These are phyloP conservation scores for Vespertilio murinus DNA, from an alignment of 2,797 vertebrate species.

Conservation along the genomic window DNA sequence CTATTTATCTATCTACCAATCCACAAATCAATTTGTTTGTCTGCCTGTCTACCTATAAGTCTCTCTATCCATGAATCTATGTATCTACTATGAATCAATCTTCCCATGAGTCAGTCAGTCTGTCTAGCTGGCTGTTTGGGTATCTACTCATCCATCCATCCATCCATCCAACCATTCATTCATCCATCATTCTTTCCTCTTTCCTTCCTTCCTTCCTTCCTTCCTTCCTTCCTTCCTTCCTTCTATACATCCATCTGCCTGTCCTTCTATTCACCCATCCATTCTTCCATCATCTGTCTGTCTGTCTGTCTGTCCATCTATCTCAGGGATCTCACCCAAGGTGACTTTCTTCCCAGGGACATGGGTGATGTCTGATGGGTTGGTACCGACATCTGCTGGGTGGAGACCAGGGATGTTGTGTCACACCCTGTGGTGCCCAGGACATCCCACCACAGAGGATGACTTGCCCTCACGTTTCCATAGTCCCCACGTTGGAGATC, in stretches of 20 bases:
- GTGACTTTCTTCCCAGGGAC: neutral
- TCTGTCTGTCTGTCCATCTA: neutral
- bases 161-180: too few species aligned
- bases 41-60: neutral
- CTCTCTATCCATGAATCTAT: neutral
- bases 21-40: too few species aligned
- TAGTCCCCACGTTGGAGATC: neutral
- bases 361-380: rapidly evolving
- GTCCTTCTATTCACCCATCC: neutral
- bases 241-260: neutral
- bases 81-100: neutral
- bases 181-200: neutral
- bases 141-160: neutral
- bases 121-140: neutral
- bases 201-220: neutral
- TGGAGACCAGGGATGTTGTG: neutral
- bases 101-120: neutral
- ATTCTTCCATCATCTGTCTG: too few species aligned
- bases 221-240: neutral
- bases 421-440: neutral
- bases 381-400: too few species aligned
- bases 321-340: neutral
- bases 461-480: neutral
- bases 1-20: neutral
- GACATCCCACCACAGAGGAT: rapidly evolving